phyloP scores from a whole-genome alignment of 2,797 vertebrate species.

The Peromyscus eremicus region DNA sequence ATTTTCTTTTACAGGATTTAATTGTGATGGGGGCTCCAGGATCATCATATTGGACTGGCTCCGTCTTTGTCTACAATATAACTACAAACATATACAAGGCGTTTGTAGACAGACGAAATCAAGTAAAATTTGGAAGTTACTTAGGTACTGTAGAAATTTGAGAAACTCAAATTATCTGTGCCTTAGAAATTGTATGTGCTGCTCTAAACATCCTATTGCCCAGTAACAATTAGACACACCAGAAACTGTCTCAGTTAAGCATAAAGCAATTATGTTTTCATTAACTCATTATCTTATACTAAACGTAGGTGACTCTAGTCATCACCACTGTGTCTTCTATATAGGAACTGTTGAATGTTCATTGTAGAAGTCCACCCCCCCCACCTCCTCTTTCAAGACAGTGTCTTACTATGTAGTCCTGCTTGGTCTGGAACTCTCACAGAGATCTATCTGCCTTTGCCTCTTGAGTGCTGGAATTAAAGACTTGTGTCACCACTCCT shows the following conservation, averaged over 20 bases:
- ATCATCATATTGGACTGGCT: slow-evolving; percentile 96
- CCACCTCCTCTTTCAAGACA: neutral
- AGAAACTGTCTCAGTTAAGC: neutral
- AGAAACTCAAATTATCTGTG: neutral
- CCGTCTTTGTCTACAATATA: slow-evolving; percentile 94
- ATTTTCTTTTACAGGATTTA: slow-evolving; percentile 92
- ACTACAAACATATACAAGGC: slow-evolving; percentile 88
- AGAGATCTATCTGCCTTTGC: neutral
- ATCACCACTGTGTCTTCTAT: neutral
- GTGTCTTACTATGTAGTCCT: neutral
- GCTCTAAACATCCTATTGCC: neutral
- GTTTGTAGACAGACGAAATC: slow-evolving; percentile 90
- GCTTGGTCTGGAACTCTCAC: neutral
- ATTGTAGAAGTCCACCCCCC: too few relatives aligned
- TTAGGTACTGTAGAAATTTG: slow-evolving; percentile 90
- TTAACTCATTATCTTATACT: slow-evolving; percentile 25
- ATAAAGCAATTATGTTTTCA: neutral
- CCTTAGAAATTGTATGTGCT: neutral
- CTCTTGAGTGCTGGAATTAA: neutral
- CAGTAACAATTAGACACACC: neutral
- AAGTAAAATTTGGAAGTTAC: slow-evolving; percentile 95
- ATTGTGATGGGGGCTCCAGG: slow-evolving; percentile 98
- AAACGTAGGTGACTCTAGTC: neutral
- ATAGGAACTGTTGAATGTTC: neutral
- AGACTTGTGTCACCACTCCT: neutral